Base-by-base conservation (phyloP, 2,888 invertebrate genomes). In the Cephus runcator region DNA sequence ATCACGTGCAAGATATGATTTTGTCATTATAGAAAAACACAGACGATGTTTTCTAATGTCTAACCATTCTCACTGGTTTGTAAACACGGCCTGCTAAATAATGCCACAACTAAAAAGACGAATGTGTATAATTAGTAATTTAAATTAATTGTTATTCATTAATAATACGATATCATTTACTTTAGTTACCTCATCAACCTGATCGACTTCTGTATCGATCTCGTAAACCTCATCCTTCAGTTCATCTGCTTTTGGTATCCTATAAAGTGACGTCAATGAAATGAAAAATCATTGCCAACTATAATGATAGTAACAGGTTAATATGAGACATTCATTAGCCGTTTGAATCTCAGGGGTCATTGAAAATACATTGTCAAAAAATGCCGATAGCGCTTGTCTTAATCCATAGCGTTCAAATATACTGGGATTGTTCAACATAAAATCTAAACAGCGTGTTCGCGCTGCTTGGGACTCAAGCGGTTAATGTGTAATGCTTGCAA, bases 181-280 rank as follows among this genome's bases (percentile, higher is more conserved):
- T 56, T 34, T 56, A 82, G 85, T 87, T 85, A 95, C 95, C 91
- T 96, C 96, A 90, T 96, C 96, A 83, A 95, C 94, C 84, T 95
- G 94, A 92, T 98, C 97, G 77, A 94, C 94, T 91, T 97, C 97
- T 11, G 96, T 95, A 92, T 98, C 98, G 82, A 98, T 95, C 92
- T 98, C 97, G 91, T 97, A 98, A 30, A 96, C 93, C 92, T 98
- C 97, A 89, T 97, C 96, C 86, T 95, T 93, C n/a, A 96, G 89
- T 81, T 94, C 93, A 81, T 94, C 94, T 33, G 92, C 89, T 82
- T 93, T 93, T 68, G 93, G 92, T 81, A 85, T 82, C 79, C 81
- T 83, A 68, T 56, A 56, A 56, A 56, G 15, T 23, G 9, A 56
- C 23, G 15, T 56, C 15, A 56, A 15, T 23, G 9, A 56, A 23